phyloP scores from a whole-genome alignment of 1,140 invertebrate species.

The Tetramorium simillimum region DNA sequence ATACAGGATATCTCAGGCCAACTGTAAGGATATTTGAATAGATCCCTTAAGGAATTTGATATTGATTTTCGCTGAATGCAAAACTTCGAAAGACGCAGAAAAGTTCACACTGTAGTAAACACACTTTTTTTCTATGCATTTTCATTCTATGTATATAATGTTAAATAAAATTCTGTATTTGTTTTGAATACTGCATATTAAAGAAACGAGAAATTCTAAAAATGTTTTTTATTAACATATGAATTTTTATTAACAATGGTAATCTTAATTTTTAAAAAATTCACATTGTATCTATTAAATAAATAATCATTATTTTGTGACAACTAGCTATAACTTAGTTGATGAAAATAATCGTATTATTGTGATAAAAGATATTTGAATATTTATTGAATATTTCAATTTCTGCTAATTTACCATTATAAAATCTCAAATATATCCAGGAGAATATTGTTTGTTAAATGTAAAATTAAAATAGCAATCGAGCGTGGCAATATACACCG shows the following conservation, averaged over 20 bases:
- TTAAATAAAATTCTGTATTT: neutral
- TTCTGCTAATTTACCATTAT: neutral
- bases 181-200: neutral
- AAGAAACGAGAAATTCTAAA: neutral
- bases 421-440: neutral
- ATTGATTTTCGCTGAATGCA: neutral
- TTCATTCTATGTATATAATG: neutral
- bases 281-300: neutral
- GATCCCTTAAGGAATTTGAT: neutral
- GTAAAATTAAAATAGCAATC: neutral
- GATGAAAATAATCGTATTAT: neutral
- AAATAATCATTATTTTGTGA: neutral
- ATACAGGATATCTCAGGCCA: neutral
- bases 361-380: neutral
- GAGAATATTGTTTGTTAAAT: neutral
- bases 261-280: neutral
- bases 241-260: neutral
- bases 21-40: neutral
- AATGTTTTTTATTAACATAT: neutral
- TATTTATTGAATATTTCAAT: conserved; percentile 6
- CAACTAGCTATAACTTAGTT: neutral
- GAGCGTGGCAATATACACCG: neutral
- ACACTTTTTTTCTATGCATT: neutral
- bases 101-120: neutral
- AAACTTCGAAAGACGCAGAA: neutral